Evolutionary conservation across 2,113 vertebrate species (phyloP).

Genomic region (Muntiacus muntjak): DNA sequence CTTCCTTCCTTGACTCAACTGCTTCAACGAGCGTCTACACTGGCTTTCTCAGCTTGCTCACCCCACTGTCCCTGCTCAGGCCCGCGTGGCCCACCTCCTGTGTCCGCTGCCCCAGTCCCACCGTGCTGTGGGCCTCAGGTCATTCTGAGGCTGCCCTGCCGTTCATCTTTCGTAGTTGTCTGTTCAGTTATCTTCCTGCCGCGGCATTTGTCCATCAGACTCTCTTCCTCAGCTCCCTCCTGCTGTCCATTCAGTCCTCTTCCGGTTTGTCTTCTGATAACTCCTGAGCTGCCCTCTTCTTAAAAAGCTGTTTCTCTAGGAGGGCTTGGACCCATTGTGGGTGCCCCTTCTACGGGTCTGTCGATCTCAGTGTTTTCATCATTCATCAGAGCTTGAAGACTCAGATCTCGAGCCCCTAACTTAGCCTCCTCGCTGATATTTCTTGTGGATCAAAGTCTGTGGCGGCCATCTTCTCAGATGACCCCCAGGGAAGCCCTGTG

Average conservation of each 20-base stretch:
- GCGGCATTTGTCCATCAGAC: not conserved
- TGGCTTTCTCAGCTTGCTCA: not conserved
- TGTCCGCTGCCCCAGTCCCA: accelerated
- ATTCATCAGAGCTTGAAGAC: not conserved
- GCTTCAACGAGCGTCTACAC: not conserved
- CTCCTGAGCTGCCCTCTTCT: not conserved
- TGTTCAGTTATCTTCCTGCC: not conserved
- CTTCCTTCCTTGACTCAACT: not conserved
- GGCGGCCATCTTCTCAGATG: not conserved
- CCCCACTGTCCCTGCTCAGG: not conserved
- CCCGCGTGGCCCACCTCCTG: not conserved
- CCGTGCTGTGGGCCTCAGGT: accelerated
- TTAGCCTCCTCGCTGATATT: not conserved
- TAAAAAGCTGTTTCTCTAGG: not conserved
- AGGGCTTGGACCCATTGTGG: not conserved
- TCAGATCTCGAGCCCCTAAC: not conserved
- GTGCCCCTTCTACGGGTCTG: not conserved
- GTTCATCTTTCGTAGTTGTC: not conserved
- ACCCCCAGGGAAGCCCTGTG: not conserved
- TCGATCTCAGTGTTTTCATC: not conserved
- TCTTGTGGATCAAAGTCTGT: not conserved
- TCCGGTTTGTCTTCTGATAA: not conserved
- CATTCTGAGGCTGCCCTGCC: not conserved
- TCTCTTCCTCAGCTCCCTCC: not conserved
- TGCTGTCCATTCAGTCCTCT: not conserved